Conservation (phyloP, 2,113 vertebrate genomes). For the Neoarius graeffei region DNA sequence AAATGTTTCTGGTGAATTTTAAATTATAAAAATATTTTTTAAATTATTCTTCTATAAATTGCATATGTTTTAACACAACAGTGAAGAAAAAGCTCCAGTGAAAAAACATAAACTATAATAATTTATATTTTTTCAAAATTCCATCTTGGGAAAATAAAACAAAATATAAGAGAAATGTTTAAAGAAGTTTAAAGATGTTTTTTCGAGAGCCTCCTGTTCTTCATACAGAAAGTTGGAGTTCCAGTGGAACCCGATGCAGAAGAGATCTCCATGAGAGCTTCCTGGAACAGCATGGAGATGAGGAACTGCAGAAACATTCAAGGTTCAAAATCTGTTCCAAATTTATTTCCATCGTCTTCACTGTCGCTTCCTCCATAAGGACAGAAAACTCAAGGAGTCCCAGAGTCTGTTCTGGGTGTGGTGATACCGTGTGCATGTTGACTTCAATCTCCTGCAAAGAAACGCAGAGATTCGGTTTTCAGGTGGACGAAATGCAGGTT, state of each 20-base stretch:
- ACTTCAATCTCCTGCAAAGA: neutral
- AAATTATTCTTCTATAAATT: no score
- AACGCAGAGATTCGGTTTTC: neutral
- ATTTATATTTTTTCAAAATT: neutral
- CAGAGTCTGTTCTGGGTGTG: neutral
- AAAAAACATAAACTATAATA: neutral
- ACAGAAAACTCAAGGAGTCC: neutral
- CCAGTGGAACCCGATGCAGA: neutral
- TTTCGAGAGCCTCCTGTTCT: neutral
- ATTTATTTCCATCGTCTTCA: neutral
- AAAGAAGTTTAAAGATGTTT: neutral
- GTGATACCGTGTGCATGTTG: neutral
- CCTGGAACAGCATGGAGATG: neutral
- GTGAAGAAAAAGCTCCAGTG: neutral
- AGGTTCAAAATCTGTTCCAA: neutral
- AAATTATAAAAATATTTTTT: no score
- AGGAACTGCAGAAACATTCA: neutral
- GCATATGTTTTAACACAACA: neutral
- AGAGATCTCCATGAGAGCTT: neutral
- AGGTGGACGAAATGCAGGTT: neutral
- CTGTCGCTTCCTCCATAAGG: neutral
- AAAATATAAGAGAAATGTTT: neutral
- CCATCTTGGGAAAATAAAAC: no score
- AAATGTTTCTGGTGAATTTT: no score
- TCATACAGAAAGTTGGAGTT: neutral